Evolutionary conservation across 1,140 invertebrate genomes (phyloP).

Genomic region (Drosophila repletoides): DNA sequence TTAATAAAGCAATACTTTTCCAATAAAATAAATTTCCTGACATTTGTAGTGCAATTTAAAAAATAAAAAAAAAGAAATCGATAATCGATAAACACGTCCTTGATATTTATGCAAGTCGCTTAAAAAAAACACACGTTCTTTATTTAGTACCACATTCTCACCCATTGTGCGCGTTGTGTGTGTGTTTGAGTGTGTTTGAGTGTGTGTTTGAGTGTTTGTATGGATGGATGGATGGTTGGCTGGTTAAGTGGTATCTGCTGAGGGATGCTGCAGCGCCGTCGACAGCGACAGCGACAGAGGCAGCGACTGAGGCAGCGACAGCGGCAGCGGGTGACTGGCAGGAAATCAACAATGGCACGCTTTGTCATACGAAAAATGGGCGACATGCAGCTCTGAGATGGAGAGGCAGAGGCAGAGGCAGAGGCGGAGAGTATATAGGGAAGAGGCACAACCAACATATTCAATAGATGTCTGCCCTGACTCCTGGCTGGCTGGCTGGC

Average conservation of each 20-base stretch:
- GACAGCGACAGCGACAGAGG: neutral
- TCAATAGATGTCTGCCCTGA: conserved; percentile 19
- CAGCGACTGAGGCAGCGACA: neutral
- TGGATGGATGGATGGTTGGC: conserved; percentile 10
- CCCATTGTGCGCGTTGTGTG: conserved; percentile 7
- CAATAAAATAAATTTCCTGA: too few relatives aligned
- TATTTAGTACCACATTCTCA: neutral
- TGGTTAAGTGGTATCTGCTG: conserved; percentile 36
- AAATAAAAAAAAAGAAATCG: too few relatives aligned
- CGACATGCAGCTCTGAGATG: conserved; percentile 18
- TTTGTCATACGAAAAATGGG: conserved; percentile 45
- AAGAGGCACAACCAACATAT: conserved; percentile 14
- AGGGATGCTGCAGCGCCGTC: neutral
- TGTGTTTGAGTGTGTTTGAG: neutral
- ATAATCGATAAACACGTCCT: neutral
- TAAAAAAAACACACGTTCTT: neutral
- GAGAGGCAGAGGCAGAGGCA: neutral
- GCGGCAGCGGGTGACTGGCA: conserved; percentile 5
- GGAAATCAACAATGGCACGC: conserved; percentile 48
- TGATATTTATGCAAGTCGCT: neutral
- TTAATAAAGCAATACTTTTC: too few relatives aligned
- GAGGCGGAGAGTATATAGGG: neutral
- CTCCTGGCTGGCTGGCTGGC: neutral
- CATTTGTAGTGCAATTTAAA: too few relatives aligned
- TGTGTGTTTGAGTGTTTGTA: neutral